Base-by-base conservation (phyloP, 2,797 vertebrate genomes). In the Catostomus latipinnis region DNA sequence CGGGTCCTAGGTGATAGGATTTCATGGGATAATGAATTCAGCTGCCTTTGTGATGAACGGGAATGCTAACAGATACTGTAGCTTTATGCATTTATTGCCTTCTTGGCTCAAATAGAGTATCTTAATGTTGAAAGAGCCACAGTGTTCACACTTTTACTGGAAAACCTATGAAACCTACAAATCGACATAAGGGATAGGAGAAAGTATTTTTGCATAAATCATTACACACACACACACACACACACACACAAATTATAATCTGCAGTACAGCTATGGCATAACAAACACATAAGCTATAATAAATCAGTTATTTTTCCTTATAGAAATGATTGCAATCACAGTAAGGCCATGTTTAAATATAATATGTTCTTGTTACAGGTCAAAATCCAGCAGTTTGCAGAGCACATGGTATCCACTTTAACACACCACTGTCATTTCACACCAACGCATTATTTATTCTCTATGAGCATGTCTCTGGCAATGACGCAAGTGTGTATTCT, bases 381-480 rank as follows among this genome's bases (percentile, higher is more conserved):
- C 12, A 79, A 79, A 22, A 63, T 53, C 67, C 63, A 61, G 73
- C 71, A 46, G 68, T 81, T 78, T 81, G 76, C 65, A 75, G 49
- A 69, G 81, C 18, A 50, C 60, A 49, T 56, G 73, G 67, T 10
- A 45, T 62, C 45, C 76, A 82, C 77, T 71, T 71, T 86, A 73
- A 65, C 84, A 86, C 84, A 43, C 16, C 63, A 10, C 76, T 74
- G 84, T 78, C 65, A 86, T 76, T 86, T 86, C 84, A 80, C 84
- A 86, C 79, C 68, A 54, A 14, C 45, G 22, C 82, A 82, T 77
- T 82, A 80, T 86, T 86, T 86, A 77, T 76, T 79, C 81, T 84
- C 82, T 78, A 83, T 80, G 75, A 83, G 82, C 16, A 53, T 73
- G 81, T 76, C 78, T 84, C 66, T 86, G 80, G 80, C 82, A 80